Base-by-base conservation (phyloP, 2,113 vertebrate genomes). In the Oreochromis spilurus region DNA sequence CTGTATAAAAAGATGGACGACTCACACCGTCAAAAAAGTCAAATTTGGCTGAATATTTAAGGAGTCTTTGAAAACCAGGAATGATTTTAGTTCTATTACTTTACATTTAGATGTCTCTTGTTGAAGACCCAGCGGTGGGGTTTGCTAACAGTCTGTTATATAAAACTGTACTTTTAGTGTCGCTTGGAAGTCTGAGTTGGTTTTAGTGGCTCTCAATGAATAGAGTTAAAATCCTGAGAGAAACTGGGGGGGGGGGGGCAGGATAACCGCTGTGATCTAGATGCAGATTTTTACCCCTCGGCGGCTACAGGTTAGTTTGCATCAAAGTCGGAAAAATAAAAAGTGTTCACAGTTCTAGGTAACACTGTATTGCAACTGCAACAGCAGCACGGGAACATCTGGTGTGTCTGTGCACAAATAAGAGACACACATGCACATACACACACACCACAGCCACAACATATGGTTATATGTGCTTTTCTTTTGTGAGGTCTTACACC, bases 301-400 rank as follows among this genome's bases (percentile, higher is more conserved):
- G 70, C 24, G 50, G 24, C 24, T 75, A 26, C 43, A 75, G 70
- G 70, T 31, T 75, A 75, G 43, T 36, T 45, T 83, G 50, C 53
- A 58, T 83, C 75, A 26, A 5, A 12, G 48, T 60, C 48, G 24
- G 70, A 26, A 50, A 83, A 88, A 50, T 31, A 79, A 88, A 81
- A 90, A 84, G 65, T 38, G 53, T 90, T 94, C 90, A 92, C 94
- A 92, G 91, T 90, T 92, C 65, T 84, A 78, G 80, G 77, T 84
- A 90, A 93, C 84, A 91, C 89, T 84, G 88, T 77, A 85, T 72
- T 83, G 84, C 78, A 75, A 48, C 43, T 50, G 70, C 70, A 75
- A 75, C 65, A 10, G 38, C 38, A 84, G 45, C 75, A 78, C 26
- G 45, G 34, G 78, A 54, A 65, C 50, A 19, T 34, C 65, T 87